Evolutionary conservation across 2,888 invertebrate species (phyloP), one percentile per base, ranked within the genome.

Genomic region (Leucozona laternaria): DNA sequence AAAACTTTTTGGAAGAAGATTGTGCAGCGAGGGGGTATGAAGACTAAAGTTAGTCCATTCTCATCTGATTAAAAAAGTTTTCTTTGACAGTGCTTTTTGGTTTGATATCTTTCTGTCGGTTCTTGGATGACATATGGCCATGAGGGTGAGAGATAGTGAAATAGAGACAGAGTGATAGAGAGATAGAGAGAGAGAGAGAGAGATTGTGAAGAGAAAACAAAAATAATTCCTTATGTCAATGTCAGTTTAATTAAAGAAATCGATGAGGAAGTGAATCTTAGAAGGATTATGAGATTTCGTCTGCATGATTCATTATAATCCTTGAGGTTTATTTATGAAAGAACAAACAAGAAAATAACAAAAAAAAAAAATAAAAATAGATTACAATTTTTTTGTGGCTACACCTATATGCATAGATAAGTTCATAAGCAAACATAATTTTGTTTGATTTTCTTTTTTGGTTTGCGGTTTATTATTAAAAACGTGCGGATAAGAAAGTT

Each of bases 1-100:
- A 31, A 50, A 48, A 48, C n/a, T 3, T 17, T 3, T 4, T 15
- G n/a, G 40, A 13, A 7, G 3, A 7, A 11, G 62, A 5, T 15
- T 15, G 25, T 11, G 25, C 5, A 28, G 45, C 7, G 7, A 20
- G 37, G 17, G 58, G 62, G 22, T 34, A 45, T n/a, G n/a, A 50
- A 37, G 75, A 75, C 40, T 50, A 82, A 86, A 86, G 70, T 86
- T 86, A 78, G 86, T 75, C 86, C 86, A 71, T 82, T 78, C 40
- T 78, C 78, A 64, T 86, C 82, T 86, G 82, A 86, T 86, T 86
- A 86, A 82, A 86, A 86, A 86, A 86, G 79, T 86, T 86, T 68
- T 86, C 86, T 82, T 86, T 86, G 86, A 82, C 86, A 86, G 85
- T 70, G 25, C 55, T 45, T 43, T 58, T 58, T 45, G 53, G 50